Evolutionary conservation across 2,113 vertebrate species (phyloP).

Genomic region (Rostratula benghalensis): DNA sequence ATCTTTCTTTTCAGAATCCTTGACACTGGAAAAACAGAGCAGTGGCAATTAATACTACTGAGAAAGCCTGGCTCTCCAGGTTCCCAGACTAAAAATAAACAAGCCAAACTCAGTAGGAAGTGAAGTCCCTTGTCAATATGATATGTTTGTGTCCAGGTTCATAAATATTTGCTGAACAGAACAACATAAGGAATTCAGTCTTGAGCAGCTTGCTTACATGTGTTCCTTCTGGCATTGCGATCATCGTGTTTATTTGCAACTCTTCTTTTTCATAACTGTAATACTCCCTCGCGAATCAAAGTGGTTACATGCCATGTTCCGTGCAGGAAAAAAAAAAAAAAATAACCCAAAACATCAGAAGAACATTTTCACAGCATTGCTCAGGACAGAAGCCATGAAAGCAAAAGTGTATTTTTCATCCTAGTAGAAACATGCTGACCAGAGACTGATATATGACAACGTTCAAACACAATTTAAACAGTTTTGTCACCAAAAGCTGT

Average conservation of each 20-base stretch:
- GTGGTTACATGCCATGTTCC: conserved; percentile 6
- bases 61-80: not conserved
- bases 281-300: not conserved
- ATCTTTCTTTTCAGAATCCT: not conserved
- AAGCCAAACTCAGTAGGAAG: not conserved
- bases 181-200: not conserved
- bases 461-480: not conserved
- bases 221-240: not conserved
- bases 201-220: not conserved
- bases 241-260: not conserved
- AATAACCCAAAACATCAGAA: not conserved
- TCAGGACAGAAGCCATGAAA: not conserved
- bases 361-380: not conserved
- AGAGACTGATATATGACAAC: not conserved
- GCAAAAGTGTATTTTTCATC: conserved; percentile 8
- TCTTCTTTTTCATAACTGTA: not conserved
- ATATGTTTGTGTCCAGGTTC: not conserved
- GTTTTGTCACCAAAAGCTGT: not conserved
- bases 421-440: not conserved
- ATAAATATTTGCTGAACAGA: not conserved
- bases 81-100: conserved; percentile 59
- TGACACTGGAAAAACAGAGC: not conserved
- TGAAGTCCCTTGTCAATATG: not conserved
- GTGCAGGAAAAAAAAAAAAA: not conserved
- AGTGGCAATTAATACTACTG: not conserved